These are phyloP conservation scores for Drosophila prostipennis DNA, from an alignment of 2,888 invertebrate species.

Conservation along the genomic window DNA sequence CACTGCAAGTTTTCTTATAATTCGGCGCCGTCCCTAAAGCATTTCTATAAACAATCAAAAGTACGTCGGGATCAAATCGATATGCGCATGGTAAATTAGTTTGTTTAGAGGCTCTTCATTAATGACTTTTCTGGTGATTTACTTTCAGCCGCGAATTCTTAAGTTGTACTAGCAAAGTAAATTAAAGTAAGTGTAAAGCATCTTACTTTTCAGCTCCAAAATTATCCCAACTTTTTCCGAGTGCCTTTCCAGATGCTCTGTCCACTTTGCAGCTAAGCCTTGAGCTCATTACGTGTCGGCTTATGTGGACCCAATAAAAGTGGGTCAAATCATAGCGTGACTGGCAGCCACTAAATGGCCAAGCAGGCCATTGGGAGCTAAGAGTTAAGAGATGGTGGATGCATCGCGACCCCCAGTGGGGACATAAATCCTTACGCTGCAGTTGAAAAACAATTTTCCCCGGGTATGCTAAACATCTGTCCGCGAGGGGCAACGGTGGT, in stretches of 20 bases:
- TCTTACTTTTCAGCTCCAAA: background rate
- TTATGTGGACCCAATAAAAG: slow-evolving; percentile 61
- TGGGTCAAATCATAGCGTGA: slow-evolving; percentile 70
- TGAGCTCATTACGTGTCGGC: slow-evolving; percentile 70
- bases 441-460: slow-evolving; percentile 78
- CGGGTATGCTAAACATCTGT: slow-evolving; percentile 77
- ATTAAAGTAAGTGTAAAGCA: too few species aligned
- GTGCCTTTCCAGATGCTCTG: slow-evolving; percentile 4
- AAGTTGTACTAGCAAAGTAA: too few species aligned
- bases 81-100: too few species aligned
- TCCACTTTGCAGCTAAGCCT: slow-evolving; percentile 31
- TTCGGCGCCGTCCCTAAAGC: too few species aligned
- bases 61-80: too few species aligned
- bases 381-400: slow-evolving; percentile 5
- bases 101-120: background rate
- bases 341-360: slow-evolving; percentile 74
- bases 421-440: slow-evolving; percentile 76
- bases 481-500: slow-evolving; percentile 36
- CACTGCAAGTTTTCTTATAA: background rate
- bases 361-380: slow-evolving; percentile 24
- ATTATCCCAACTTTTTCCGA: background rate
- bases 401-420: slow-evolving; percentile 36
- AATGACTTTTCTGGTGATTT: too few species aligned
- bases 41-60: too few species aligned
- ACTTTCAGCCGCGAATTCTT: too few species aligned